A percentile compares a stretch with the other conserved stretches of the same genome.
Evolutionary conservation across 2,113 vertebrate species (phyloP).

Genomic region (Megaleporinus macrocephalus): DNA sequence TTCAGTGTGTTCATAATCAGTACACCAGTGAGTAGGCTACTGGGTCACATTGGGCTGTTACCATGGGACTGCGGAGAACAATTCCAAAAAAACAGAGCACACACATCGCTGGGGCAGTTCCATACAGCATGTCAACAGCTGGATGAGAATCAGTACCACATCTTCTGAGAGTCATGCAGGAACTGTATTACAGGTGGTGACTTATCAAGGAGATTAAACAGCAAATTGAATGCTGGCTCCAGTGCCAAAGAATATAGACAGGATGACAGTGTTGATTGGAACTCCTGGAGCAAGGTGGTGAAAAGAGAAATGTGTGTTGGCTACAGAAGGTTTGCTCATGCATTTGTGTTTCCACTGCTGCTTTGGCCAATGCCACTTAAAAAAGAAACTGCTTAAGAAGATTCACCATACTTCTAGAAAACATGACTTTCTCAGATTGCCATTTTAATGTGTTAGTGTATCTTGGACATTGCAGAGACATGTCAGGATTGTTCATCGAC

Average conservation of each 20-base stretch:
- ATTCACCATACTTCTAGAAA: too few species aligned
- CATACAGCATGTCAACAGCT: not conserved
- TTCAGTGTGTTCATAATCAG: not conserved
- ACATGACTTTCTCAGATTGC: too few species aligned
- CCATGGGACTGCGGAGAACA: not conserved
- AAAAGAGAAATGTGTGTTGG: not conserved
- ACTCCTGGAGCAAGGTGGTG: not conserved
- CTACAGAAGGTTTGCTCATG: not conserved
- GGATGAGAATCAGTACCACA: not conserved
- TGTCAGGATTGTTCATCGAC: too few species aligned
- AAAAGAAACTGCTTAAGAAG: too few species aligned
- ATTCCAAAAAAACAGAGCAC: not conserved
- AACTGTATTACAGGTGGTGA: not conserved
- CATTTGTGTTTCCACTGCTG: not conserved
- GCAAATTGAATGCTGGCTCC: not conserved
- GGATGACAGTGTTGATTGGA: not conserved
- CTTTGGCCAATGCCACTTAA: too few species aligned
- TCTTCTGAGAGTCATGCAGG: not conserved
- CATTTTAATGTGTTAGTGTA: too few species aligned
- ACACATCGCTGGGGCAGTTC: not conserved
- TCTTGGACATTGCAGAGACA: too few species aligned
- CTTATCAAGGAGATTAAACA: not conserved
- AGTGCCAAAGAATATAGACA: not conserved
- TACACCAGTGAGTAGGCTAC: not conserved
- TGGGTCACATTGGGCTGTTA: not conserved